Percentiles rank a stretch among this genome's conserved stretches.
phyloP scores from a whole-genome alignment of 2,113 vertebrate genomes.

The Scomber scombrus region DNA sequence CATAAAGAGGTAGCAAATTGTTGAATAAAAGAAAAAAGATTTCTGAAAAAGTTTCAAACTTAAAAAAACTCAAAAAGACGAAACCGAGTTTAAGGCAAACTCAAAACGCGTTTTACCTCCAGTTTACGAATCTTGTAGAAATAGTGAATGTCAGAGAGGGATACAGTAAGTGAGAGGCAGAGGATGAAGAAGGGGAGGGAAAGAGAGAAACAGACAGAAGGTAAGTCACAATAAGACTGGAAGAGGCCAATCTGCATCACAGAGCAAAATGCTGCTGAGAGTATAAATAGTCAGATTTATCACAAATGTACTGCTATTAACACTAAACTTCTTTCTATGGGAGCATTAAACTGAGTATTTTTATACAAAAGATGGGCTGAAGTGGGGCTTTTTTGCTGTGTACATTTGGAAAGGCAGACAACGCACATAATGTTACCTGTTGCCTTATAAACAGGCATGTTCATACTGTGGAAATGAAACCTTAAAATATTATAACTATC shows the following conservation, averaged over 20 bases:
- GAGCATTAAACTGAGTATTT: neutral
- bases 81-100: constrained; percentile 27
- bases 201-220: constrained; percentile 81
- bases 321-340: neutral
- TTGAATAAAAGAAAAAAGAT: neutral
- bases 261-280: constrained; percentile 16
- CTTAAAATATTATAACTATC: neutral
- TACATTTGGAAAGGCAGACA: neutral
- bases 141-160: constrained; percentile 75
- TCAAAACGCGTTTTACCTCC: constrained; percentile 85
- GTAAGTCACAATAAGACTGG: constrained; percentile 60
- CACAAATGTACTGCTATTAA: neutral
- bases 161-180: constrained; percentile 50
- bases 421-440: neutral
- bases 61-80: constrained; percentile 15
- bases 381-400: neutral
- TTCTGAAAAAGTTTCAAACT: constrained; percentile 2
- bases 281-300: neutral
- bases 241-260: constrained; percentile 12
- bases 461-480: neutral
- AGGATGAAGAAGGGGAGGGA: constrained; percentile 74
- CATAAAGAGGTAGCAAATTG: neutral
- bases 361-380: neutral
- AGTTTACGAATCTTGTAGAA: constrained; percentile 88
- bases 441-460: neutral